Evolutionary conservation across 37 sponge, comb jelly and placozoan species (phyloP), one percentile per base, ranked within the genome.

Genomic region (Trichoplax adhaerens): DNA sequence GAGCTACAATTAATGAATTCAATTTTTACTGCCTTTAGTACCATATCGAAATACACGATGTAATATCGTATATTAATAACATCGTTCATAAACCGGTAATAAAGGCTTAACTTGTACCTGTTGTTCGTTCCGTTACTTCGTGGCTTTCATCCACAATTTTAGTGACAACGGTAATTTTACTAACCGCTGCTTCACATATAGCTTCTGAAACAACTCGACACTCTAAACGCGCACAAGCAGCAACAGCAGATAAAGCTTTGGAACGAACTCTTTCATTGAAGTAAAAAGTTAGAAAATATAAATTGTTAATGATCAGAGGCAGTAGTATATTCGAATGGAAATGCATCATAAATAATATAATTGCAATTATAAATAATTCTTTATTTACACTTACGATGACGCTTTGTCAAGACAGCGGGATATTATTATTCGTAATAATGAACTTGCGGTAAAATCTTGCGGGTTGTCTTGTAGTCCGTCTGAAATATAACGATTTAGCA

Each of bases 321-420:
- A 29, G 29, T 29, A 29, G 29, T 29, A 29, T 29, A 29, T 29
- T 29, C 29, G 29, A 29, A 29, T 29, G 29, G 29, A 29, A 29
- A 29, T 29, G 29, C 29, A 29, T 29, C 29, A 29, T 29, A 29
- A 29, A 29, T 29, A 29, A 29, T 29, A 29, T 29, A 29, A 29
- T 29, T 29, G 29, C 29, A 29, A 29, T 29, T 29, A 29, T 29
- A 29, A 29, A 29, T 29, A 29, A 29, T 29, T 29, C 29, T 29
- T 29, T 29, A 29, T 29, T 29, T 49, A 4, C 55, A 50, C 54
- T 64, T 6, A 86, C 87, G 73, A 77, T 10, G 85, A 78, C 54
- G 87, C 72, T 58, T 77, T 79, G 77, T 86, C 87, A 7, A 84
- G 83, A 58, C 87, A 86, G 47, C 87, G 71, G 5, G 87, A 83